Conservation (phyloP, 2,797 vertebrate genomes). For the Zenarchopterus dispar region DNA sequence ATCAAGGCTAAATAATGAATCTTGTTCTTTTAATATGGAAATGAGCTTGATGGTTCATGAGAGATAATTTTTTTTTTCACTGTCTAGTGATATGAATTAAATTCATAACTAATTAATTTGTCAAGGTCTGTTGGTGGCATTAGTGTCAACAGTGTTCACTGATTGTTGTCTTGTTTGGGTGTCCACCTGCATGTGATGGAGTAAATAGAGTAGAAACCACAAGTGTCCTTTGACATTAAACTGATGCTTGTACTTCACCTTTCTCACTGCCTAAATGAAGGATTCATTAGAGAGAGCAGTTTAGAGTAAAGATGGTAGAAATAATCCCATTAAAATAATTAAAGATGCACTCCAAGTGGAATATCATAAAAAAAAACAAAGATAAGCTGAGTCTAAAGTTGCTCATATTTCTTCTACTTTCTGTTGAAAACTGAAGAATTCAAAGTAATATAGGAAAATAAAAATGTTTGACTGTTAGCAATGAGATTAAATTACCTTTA, state of each 20-base stretch:
- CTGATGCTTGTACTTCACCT: slow-evolving; percentile 39
- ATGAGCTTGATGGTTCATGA: slow-evolving; percentile 56
- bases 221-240: slow-evolving; percentile 58
- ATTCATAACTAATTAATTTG: slow-evolving; percentile 62
- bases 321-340: not conserved
- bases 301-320: slow-evolving; percentile 19
- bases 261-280: slow-evolving; percentile 6
- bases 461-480: too few relatives aligned
- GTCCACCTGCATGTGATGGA: slow-evolving; percentile 51
- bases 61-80: slow-evolving; percentile 47
- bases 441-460: too few relatives aligned
- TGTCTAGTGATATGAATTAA: slow-evolving; percentile 52
- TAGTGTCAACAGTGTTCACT: slow-evolving; percentile 65
- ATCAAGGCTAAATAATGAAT: slow-evolving; percentile 61
- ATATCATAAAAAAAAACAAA: too few relatives aligned
- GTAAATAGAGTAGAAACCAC: slow-evolving; percentile 54
- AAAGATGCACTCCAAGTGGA: not conserved
- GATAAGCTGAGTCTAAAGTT: too few relatives aligned
- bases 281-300: slow-evolving; percentile 27
- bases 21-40: slow-evolving; percentile 53
- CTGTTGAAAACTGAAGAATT: too few relatives aligned
- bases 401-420: too few relatives aligned
- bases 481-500: too few relatives aligned
- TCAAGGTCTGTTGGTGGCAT: slow-evolving; percentile 57
- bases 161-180: slow-evolving; percentile 57